Evolutionary conservation across 2,113 vertebrate species (phyloP).

Genomic region (Tupaia chinensis): DNA sequence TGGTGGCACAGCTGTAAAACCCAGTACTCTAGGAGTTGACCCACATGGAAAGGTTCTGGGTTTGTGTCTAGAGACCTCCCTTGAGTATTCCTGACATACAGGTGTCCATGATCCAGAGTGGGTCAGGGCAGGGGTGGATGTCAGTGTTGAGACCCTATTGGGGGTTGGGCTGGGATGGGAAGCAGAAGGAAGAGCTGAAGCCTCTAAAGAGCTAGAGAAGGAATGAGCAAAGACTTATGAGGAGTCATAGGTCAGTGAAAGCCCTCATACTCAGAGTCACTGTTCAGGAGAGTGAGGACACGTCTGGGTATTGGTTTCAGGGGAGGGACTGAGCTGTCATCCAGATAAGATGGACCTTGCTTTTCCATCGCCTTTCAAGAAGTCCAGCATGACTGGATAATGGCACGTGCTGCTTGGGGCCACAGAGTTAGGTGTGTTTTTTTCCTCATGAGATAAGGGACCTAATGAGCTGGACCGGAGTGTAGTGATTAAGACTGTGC

Average conservation of each 20-base stretch:
- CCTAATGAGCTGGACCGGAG: too few species aligned
- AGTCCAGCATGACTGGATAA: background rate
- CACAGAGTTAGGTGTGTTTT: background rate
- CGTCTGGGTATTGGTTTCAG: background rate
- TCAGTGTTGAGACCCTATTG: background rate
- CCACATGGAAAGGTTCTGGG: too few species aligned
- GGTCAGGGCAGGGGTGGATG: too few species aligned
- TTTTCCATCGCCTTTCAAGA: background rate
- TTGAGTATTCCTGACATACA: too few species aligned
- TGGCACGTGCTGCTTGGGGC: background rate
- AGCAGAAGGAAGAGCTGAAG: background rate
- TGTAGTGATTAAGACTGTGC: too few species aligned
- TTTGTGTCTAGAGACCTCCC: too few species aligned
- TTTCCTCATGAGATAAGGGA: background rate
- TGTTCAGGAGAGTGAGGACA: background rate
- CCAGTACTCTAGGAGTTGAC: too few species aligned
- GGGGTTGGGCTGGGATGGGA: background rate
- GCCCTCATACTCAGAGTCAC: background rate
- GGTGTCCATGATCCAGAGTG: background rate
- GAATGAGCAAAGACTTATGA: background rate
- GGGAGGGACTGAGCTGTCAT: background rate
- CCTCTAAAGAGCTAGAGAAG: background rate
- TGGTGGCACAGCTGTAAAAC: too few species aligned
- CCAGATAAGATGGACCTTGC: background rate
- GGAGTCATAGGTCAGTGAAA: background rate